Evolutionary conservation across 2,888 invertebrate genomes (phyloP), one percentile per base, ranked within the genome.

Genomic region (Pterostichus madidus): DNA sequence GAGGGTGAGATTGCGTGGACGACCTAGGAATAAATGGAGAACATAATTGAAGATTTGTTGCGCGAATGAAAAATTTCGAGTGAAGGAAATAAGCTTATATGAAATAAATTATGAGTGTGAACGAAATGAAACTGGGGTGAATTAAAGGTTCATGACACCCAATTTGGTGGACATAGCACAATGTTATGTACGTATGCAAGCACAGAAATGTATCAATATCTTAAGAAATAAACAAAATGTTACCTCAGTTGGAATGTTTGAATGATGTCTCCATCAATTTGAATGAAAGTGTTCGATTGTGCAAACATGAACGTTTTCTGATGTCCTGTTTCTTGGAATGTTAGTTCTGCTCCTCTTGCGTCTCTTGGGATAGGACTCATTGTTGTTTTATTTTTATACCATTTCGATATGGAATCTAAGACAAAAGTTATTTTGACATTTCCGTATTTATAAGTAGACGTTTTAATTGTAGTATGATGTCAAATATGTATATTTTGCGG

Each of bases 231-330:
- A n/a, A 32, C 15, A 6, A 15, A 8, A 46, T 52, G 13, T 49
- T 52, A 96, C 97, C 97, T 94, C 86, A 97, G 92, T 90, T 97
- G 97, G 92, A 97, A 97, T 83, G 96, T 94, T 88, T 96, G 96
- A 88, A 97, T 96, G 84, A 96, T 95, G 88, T 95, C 95, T n/a
- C 97, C 97, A 88, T 97, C 96, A 75, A 97, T 92, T 89, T 97
- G 97, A 87, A 97, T 97, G 89, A 95, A 97, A 2, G 97, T 97
- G 87, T 97, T 96, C 85, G 96, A 96, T 88, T 96, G 95, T 17
- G 97, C 96, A 89, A 97, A 97, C 94, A 97, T 96, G 89, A 97
- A 97, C n/a, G 96, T 96, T 87, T 94, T 94, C 86, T 95, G 94
- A 87, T 95, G 93, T 0, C 96, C 96, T 4, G 96, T 95, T 90